Evolutionary conservation across 1,140 invertebrate genomes (phyloP).

Genomic region (Rhizoglyphus robini): DNA sequence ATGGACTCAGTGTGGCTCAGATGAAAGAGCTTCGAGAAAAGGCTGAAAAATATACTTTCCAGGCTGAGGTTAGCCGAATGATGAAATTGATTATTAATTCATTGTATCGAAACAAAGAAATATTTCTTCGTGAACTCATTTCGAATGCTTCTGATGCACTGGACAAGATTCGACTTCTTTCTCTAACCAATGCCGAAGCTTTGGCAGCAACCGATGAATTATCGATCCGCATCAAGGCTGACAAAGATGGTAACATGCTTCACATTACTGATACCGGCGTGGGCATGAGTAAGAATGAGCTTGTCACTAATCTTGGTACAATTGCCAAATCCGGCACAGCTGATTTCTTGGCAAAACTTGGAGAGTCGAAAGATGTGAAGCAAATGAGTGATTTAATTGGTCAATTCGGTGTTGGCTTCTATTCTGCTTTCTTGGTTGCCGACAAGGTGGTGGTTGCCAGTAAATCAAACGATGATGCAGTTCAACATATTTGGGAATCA

Average conservation of each 20-base stretch:
- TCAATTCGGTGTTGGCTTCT: slow-evolving; percentile 94
- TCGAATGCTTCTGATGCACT: slow-evolving; percentile 79
- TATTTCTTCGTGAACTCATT: slow-evolving; percentile 92
- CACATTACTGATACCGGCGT: slow-evolving; percentile 94
- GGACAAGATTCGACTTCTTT: slow-evolving; percentile 84
- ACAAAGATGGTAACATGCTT: slow-evolving; percentile 84
- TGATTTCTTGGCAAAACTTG: slow-evolving; percentile 89
- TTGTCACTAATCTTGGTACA: slow-evolving; percentile 92
- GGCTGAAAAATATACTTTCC: slow-evolving; percentile 57
- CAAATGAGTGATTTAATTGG: slow-evolving; percentile 75
- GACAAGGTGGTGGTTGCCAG: slow-evolving; percentile 76
- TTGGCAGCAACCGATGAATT: slow-evolving; percentile 66
- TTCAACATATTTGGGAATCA: slow-evolving; percentile 89
- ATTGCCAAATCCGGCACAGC: slow-evolving; percentile 99
- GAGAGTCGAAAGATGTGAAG: slow-evolving; percentile 48
- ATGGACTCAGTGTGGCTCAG: slow-evolving; percentile 85
- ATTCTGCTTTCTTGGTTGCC: slow-evolving; percentile 89
- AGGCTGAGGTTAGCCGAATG: slow-evolving; percentile 90
- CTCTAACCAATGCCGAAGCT: slow-evolving; percentile 68
- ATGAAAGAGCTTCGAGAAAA: slow-evolving; percentile 73
- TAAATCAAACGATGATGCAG: slow-evolving; percentile 85
- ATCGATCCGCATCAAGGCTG: slow-evolving; percentile 82
- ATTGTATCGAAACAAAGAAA: slow-evolving; percentile 99
- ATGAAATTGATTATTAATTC: slow-evolving; percentile 99
- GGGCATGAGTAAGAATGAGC: slow-evolving; percentile 90